phyloP scores from a whole-genome alignment of 2,113 vertebrate genomes.

The Trematomus loennbergii region DNA sequence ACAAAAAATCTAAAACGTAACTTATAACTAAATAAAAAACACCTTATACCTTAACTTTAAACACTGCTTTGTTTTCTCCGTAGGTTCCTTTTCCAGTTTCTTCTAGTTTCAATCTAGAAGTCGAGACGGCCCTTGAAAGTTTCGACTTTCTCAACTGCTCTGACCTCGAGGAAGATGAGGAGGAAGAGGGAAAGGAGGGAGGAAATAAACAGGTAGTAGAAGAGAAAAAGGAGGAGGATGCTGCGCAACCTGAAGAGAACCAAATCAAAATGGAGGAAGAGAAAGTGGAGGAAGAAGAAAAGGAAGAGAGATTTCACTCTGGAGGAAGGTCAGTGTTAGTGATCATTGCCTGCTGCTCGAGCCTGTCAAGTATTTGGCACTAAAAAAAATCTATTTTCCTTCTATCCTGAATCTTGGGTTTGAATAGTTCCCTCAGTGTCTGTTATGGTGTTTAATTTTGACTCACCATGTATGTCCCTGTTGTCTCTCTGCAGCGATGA shows the following conservation, averaged over 20 bases:
- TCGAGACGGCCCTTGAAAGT: constrained; percentile 95
- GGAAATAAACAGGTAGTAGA: constrained; percentile 22
- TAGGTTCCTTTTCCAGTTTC: constrained; percentile 90
- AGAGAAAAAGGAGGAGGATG: not conserved
- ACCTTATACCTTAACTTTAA: not conserved
- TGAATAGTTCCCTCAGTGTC: not conserved
- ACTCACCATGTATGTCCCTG: not conserved
- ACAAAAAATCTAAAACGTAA: too few species aligned
- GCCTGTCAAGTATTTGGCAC: not conserved
- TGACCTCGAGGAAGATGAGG: constrained; percentile 89
- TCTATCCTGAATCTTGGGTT: too few species aligned
- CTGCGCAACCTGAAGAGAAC: constrained; percentile 25
- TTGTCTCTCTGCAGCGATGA: constrained; percentile 57
- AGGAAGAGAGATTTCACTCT: constrained; percentile 56
- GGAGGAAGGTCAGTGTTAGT: constrained; percentile 69
- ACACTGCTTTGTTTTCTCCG: constrained; percentile 25
- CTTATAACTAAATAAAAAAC: too few species aligned
- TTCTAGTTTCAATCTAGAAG: constrained; percentile 92
- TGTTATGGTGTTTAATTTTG: not conserved
- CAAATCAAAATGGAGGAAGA: constrained; percentile 37
- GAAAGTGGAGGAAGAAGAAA: constrained; percentile 38
- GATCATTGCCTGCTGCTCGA: not conserved
- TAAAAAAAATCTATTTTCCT: not conserved
- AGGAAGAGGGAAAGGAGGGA: constrained; percentile 66
- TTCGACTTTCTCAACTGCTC: constrained; percentile 97